A percentile compares a stretch with the other conserved stretches of the same genome.
Conservation (phyloP, 2,113 vertebrate genomes). For the Ceratotherium simum region DNA sequence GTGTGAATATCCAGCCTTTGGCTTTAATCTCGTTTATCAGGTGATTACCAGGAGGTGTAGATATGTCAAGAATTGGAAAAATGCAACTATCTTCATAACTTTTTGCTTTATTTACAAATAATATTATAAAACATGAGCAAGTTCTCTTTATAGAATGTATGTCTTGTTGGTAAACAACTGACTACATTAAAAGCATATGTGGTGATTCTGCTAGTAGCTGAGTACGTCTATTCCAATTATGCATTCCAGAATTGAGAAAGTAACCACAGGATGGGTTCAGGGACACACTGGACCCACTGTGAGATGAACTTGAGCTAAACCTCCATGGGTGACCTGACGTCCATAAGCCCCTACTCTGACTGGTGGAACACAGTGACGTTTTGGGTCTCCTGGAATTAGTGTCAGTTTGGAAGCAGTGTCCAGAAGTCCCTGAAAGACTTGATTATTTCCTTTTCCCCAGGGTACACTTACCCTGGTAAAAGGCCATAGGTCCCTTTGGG, state of each 20-base stretch:
- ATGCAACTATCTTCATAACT: not conserved
- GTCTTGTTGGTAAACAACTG: not conserved
- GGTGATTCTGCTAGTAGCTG: not conserved
- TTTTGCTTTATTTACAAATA: constrained; percentile 20
- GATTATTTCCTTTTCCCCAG: not conserved
- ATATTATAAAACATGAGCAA: not conserved
- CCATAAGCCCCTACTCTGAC: not conserved
- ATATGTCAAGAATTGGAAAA: not conserved
- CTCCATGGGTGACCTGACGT: not conserved
- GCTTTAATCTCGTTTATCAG: not conserved
- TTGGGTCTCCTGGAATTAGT: not conserved
- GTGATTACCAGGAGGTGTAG: not conserved
- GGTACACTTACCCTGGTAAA: not conserved
- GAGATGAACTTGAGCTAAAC: not conserved
- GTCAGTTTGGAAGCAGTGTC: not conserved
- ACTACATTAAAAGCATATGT: not conserved
- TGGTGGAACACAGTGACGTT: not conserved
- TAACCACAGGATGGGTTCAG: not conserved
- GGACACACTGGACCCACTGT: not conserved
- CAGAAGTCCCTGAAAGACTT: not conserved
- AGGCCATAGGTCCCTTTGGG: not conserved
- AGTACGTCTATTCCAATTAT: not conserved
- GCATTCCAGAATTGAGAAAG: not conserved
- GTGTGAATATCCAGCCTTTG: not conserved
- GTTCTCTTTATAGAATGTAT: not conserved